Evolutionary conservation across 2,888 invertebrate species (phyloP).

Genomic region (Synanthedon andrenaeformis): DNA sequence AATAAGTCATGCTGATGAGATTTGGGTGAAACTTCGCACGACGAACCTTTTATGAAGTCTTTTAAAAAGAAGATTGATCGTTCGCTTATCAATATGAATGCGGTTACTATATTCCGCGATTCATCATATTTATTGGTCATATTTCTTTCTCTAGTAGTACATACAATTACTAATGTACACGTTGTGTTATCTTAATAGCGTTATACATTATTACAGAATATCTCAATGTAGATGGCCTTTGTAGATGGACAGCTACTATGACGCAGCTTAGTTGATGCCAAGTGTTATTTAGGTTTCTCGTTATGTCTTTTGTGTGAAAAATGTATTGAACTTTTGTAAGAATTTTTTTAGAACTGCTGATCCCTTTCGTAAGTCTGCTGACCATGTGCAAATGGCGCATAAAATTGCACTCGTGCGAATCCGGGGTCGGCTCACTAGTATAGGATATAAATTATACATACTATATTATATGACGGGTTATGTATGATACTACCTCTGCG

Average conservation of each 20-base stretch:
- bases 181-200: slow-evolving; percentile 8
- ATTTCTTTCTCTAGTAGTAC: background rate
- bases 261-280: background rate
- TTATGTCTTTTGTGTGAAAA: too few relatives aligned
- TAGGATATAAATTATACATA: too few relatives aligned
- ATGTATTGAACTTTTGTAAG: too few relatives aligned
- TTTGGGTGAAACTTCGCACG: background rate
- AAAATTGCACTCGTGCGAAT: too few relatives aligned
- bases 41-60: slow-evolving; percentile 1
- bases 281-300: too few relatives aligned
- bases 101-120: slow-evolving; percentile 12
- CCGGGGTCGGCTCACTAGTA: too few relatives aligned
- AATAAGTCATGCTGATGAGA: background rate
- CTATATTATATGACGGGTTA: too few relatives aligned
- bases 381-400: too few relatives aligned
- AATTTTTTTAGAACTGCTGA: too few relatives aligned
- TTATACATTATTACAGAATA: slow-evolving; percentile 7
- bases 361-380: too few relatives aligned
- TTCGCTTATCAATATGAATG: slow-evolving; percentile 20
- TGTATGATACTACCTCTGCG: too few relatives aligned
- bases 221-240: slow-evolving; percentile 3
- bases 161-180: slow-evolving; percentile 4
- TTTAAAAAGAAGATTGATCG: slow-evolving; percentile 20
- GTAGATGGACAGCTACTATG: slow-evolving; percentile 5
- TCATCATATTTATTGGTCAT: slow-evolving; percentile 18